Conservation (phyloP, 2,888 invertebrate genomes). For the Plebejus anna region DNA sequence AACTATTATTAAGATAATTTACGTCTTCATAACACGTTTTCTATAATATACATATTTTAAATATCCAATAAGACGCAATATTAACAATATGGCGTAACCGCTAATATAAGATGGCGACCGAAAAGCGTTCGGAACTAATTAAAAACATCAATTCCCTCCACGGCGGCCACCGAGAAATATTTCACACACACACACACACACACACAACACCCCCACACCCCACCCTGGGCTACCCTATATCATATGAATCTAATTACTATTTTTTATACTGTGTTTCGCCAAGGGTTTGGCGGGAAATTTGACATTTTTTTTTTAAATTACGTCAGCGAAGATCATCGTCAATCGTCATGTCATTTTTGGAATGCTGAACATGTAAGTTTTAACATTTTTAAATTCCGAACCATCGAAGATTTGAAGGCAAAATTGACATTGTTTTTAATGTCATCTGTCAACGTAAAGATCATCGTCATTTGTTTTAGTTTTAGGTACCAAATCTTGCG, state of each 20-base stretch:
- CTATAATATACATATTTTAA: constrained; percentile 26
- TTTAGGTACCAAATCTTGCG: background rate
- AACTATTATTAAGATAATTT: background rate
- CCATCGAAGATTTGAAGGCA: background rate
- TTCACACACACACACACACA: constrained; percentile 66
- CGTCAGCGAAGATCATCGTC: background rate
- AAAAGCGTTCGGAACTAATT: constrained; percentile 77
- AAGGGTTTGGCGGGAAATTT: background rate
- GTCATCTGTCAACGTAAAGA: background rate
- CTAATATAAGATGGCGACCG: constrained; percentile 60
- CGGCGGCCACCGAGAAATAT: constrained; percentile 68
- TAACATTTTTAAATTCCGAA: background rate
- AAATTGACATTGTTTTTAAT: background rate
- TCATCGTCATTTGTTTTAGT: background rate
- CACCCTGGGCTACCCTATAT: constrained; percentile 31
- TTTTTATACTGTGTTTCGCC: background rate
- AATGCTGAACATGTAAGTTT: background rate
- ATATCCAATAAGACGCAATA: constrained; percentile 19
- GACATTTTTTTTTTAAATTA: background rate
- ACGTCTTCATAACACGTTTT: background rate
- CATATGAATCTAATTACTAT: constrained; percentile 22
- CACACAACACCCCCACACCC: constrained; percentile 49
- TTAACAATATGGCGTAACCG: constrained; percentile 52
- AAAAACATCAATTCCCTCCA: constrained; percentile 77
- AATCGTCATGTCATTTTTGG: background rate